These are phyloP conservation scores for Cataglyphis hispanica DNA, from an alignment of 1,140 invertebrate genomes.

Conservation along the genomic window DNA sequence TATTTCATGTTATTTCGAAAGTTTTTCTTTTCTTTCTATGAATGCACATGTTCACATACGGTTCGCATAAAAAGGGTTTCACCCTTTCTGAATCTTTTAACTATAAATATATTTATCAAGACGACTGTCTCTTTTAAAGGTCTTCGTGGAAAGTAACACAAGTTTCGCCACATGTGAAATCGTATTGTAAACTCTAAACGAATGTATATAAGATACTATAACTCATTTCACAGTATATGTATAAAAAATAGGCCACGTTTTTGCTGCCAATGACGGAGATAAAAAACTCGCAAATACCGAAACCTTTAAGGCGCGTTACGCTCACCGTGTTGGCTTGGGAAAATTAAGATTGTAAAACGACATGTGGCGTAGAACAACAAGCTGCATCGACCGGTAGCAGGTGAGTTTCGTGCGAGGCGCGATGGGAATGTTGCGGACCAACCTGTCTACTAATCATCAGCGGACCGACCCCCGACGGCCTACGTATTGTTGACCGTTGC, in stretches of 20 bases:
- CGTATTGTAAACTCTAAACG: neutral
- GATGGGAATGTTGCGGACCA: constrained; percentile 82
- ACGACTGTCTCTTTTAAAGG: neutral
- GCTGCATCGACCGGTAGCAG: constrained; percentile 80
- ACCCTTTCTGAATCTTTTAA: neutral
- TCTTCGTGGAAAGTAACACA: neutral
- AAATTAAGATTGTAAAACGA: constrained; percentile 69
- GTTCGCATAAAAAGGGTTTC: no score
- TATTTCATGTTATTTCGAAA: neutral
- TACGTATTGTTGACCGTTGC: constrained; percentile 72
- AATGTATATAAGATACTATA: neutral
- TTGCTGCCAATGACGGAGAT: neutral
- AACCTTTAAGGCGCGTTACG: neutral
- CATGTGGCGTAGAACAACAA: constrained; percentile 74
- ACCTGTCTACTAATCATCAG: constrained; percentile 77
- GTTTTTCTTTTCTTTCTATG: neutral
- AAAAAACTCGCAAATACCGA: constrained; percentile 19
- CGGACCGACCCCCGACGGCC: constrained; percentile 73
- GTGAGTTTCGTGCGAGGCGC: constrained; percentile 77
- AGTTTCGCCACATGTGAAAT: neutral
- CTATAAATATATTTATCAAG: neutral
- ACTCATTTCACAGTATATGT: neutral
- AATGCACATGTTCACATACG: neutral
- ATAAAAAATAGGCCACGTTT: neutral
- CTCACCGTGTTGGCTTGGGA: constrained; percentile 61